Evolutionary conservation across 2,888 invertebrate genomes (phyloP), one percentile per base, ranked within the genome.

Genomic region (Camptogramma bilineatum): DNA sequence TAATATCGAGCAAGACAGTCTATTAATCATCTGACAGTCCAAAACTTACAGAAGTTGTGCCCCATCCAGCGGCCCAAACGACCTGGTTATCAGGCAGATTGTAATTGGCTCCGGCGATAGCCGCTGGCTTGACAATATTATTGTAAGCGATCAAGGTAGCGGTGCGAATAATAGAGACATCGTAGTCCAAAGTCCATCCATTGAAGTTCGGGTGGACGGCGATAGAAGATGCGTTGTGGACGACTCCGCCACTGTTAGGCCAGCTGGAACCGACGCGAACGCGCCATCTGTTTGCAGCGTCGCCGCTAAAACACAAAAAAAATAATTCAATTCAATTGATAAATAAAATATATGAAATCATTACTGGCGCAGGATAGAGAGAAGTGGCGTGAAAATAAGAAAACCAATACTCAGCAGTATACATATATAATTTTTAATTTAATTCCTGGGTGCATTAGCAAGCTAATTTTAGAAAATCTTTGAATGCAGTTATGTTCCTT

Each of bases 31-130:
- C n/a, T n/a, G 39, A n/a, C 39, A 28, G 28, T 28, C 28, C 9
- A 10, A 52, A 48, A 80, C 85, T 82, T 70, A 86, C 86, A 2
- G 69, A 68, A 56, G 72, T 81, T 8, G 63, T 18, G 2, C 88
- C 88, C 87, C 88, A 88, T 64, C 88, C 88, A 19, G 84, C 73
- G 24, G 85, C 84, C 81, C 80, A 84, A 0, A 87, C 84, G 1
- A 62, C 66, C 62, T 79, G 71, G 64, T 85, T 81, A 55, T 86
- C 85, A 10, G 21, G 69, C 0, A 85, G 64, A 31, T 70, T 68
- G 68, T 86, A 87, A 66, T 77, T 84, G 19, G 77, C 2, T 0
- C 83, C 78, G 16, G 77, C 65, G 28, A 76, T 73, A 8, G 58
- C 53, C 57, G 58, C 77, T 0, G 73, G 50, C 8, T 68, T 67